Base-by-base conservation (phyloP, 2,888 invertebrate genomes). In the Hirtodrosophila histrioides region DNA sequence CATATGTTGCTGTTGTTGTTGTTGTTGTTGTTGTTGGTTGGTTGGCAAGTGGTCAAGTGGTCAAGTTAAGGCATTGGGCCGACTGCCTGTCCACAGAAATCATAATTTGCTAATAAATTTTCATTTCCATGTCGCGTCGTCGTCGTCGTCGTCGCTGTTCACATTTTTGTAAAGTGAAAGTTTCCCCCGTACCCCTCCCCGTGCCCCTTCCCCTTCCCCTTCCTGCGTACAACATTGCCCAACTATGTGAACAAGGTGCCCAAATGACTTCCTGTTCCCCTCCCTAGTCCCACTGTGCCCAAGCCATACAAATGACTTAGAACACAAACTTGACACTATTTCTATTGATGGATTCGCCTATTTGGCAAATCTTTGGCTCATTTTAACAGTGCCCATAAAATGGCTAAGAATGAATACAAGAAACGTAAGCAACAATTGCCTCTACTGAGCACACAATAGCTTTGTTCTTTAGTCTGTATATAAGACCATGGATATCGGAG, bases 101-200 rank as follows among this genome's bases (percentile, higher is more conserved):
- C 82, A 82, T 82, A 82, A 82, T 86, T 82, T 78, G 80, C 83
- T 80, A 82, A 82, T 86, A 83, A 86, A 82, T 82, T 82, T 82
- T 65, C 83, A 83, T 80, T 86, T 83, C 75, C 83, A 77, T 82
- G 85, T 66, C 72, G 72, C 78, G 46, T 51, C 50, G 78, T 65
- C 44, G 46, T 41, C 24, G 43, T 35, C 41, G 27, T 35, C 27
- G 49, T 40, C 23, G 54, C 17, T 49, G 71, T 67, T 77, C 64
- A 73, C 69, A 68, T 74, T 75, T 77, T 63, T 75, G 78, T 56
- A 45, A 75, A 62, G 82, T 82, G 82, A 82, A 82, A 82, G 82
- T 82, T 75, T 17, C 45, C 54, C 45, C 44, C 48, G n/a, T n/a
- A n/a, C n/a, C n/a, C n/a, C 49, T 51, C 51, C 45, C 40, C 7